Base-by-base conservation (phyloP, 2,888 invertebrate genomes). In the Sphaerophoria rueppellii region DNA sequence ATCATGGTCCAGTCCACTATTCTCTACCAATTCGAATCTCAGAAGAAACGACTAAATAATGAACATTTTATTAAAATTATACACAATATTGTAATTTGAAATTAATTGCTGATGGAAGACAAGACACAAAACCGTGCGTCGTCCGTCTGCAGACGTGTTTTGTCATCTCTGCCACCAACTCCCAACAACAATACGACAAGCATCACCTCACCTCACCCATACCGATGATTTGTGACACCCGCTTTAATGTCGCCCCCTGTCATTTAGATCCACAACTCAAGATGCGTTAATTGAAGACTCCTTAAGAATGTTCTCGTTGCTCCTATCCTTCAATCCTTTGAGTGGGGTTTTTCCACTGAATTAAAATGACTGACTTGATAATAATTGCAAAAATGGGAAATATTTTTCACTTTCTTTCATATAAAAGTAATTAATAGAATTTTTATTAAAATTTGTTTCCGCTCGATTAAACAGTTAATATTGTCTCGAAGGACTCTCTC, bases 301-400 rank as follows among this genome's bases (percentile, higher is more conserved):
- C 14, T 74, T 61, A 46, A 55, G 48, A 60, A 75, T 69, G 52
- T 24, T 24, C 75, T 70, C 80, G 63, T 70, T 75, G 50, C 57
- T 55, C 57, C 48, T 55, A 75, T 75, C 65, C 67, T 79, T 60
- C 79, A 72, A 79, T 37, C 58, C 79, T 71, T 83, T 72, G 57
- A 65, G 63, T 57, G 71, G 70, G 40, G 46, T 35, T 67, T 74
- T 12, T 40, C 60, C 70, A 71, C 79, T 70, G 78, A 69, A 58
- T 79, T 71, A 70, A 58, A 80, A 73, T 85, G 80, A 81, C 81
- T 81, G 76, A 72, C 11, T 81, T 76, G 24, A 24, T 24, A 24
- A 24, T 85, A 85, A 85, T 85, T 85, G 85, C 54, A 50, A 80
- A 81, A 81, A 40, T 57, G 80, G 70, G 61, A 85, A 81, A 63